A percentile compares a stretch with the other conserved stretches of the same genome.
Evolutionary conservation across 2,797 vertebrate species (phyloP).

Genomic region (Cephalopachus bancanus): DNA sequence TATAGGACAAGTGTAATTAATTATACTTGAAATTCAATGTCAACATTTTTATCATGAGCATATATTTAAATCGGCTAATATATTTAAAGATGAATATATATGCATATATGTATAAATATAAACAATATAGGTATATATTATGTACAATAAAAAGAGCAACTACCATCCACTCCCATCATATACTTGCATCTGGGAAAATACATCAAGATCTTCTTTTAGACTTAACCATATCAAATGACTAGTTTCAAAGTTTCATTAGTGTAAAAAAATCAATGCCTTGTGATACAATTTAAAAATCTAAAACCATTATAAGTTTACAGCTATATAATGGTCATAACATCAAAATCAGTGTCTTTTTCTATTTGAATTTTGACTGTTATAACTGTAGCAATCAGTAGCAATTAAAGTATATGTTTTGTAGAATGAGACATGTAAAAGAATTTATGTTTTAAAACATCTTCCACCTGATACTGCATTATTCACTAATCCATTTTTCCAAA

Average conservation of each 20-base stretch:
- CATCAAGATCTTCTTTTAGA: neutral
- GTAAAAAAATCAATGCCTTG: neutral
- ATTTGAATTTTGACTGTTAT: neutral
- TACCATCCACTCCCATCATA: rapidly evolving
- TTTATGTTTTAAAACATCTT: neutral
- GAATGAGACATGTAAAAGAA: neutral
- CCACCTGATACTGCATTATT: neutral
- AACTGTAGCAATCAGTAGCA: neutral
- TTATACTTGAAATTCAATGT: neutral
- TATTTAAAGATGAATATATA: neutral
- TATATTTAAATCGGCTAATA: neutral
- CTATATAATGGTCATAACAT: neutral
- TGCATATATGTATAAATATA: neutral
- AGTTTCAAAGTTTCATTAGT: neutral
- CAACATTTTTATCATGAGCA: neutral
- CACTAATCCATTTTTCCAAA: neutral
- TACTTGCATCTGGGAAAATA: neutral
- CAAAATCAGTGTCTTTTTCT: neutral
- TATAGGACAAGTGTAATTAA: neutral
- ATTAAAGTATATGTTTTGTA: neutral
- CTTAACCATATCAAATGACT: neutral
- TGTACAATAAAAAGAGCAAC: neutral
- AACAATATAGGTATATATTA: no score
- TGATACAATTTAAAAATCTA: neutral
- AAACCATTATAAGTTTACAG: neutral